A percentile compares a stretch with the other conserved stretches of the same genome.
Evolutionary conservation across 2,797 vertebrate genomes (phyloP).

Genomic region (Anableps anableps): DNA sequence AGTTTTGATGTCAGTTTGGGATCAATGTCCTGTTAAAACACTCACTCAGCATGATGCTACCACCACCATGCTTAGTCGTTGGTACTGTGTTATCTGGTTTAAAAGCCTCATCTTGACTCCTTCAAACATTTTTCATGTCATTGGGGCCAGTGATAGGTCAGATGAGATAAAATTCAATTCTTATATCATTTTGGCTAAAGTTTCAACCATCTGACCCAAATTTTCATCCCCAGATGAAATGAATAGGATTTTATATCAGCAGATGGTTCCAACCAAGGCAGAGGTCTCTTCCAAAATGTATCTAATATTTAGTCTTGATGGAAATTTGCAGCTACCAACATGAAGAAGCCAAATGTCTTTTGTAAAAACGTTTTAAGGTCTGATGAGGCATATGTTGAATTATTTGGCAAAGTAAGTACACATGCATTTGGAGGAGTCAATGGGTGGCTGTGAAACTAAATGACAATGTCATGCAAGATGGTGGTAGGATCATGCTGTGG

Average conservation of each 20-base stretch:
- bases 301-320: background rate
- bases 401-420: background rate
- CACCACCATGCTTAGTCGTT: background rate
- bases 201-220: background rate
- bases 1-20: too few relatives aligned
- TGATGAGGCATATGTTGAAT: background rate
- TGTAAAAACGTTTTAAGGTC: background rate
- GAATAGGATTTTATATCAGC: background rate
- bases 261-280: background rate
- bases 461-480: background rate
- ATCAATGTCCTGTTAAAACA: background rate
- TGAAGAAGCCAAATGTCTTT: background rate
- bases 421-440: background rate
- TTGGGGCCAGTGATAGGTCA: background rate
- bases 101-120: background rate
- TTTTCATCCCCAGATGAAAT: background rate
- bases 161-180: background rate
- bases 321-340: background rate
- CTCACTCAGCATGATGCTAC: background rate
- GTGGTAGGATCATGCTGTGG: background rate
- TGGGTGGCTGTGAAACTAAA: background rate
- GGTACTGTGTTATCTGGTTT: background rate
- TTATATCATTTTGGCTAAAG: background rate
- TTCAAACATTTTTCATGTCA: background rate
- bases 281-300: background rate